These are phyloP conservation scores for Phaedon cochleariae DNA, from an alignment of 2,888 invertebrate genomes.

Conservation along the genomic window DNA sequence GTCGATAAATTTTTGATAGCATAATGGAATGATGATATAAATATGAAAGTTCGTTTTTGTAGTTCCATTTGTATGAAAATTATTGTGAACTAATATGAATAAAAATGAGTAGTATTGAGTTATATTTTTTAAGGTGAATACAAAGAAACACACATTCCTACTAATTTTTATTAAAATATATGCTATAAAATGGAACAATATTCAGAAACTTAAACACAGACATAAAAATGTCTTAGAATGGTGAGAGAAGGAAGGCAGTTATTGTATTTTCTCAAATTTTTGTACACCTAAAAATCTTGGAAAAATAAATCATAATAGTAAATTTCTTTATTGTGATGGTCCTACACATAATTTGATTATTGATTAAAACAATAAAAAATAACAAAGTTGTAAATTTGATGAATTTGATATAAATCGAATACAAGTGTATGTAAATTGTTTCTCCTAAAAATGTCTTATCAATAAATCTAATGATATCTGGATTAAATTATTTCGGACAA, in stretches of 20 bases:
- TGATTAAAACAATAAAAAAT: constrained; percentile 28
- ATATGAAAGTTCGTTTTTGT: constrained; percentile 44
- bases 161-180: constrained; percentile 41
- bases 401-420: background rate
- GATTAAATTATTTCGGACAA: constrained; percentile 30
- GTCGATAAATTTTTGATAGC: background rate
- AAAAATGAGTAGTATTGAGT: background rate
- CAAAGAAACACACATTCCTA: constrained; percentile 1
- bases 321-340: constrained; percentile 37
- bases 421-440: too few species aligned
- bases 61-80: constrained; percentile 49
- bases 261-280: constrained; percentile 19
- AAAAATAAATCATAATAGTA: constrained; percentile 29
- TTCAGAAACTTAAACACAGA: constrained; percentile 24
- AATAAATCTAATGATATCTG: background rate
- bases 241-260: constrained; percentile 26
- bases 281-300: constrained; percentile 26
- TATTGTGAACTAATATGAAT: constrained; percentile 38
- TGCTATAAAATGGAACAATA: constrained; percentile 40
- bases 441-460: background rate
- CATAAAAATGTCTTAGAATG: constrained; percentile 10
- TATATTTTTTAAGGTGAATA: background rate
- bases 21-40: constrained; percentile 41
- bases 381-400: constrained; percentile 14
- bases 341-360: constrained; percentile 33